These are phyloP conservation scores for Siphonodentalium dalli DNA, from an alignment of 2,888 invertebrate species.

Conservation along the genomic window DNA sequence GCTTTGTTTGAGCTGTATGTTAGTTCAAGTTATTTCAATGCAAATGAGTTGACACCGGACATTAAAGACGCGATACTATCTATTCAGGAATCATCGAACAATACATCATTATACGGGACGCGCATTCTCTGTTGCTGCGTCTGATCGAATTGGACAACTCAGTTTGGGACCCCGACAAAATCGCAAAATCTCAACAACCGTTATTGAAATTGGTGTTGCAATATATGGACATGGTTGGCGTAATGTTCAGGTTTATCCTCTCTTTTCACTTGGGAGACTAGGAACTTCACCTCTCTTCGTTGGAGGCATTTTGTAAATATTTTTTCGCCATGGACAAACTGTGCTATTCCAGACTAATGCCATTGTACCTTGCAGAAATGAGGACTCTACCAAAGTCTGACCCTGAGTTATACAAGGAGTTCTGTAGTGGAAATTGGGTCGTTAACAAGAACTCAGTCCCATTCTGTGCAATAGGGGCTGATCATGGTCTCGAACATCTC, in stretches of 20 bases:
- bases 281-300: slow-evolving; percentile 3
- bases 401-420: not conserved
- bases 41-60: no score
- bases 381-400: not conserved
- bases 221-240: not conserved
- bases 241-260: slow-evolving; percentile 3
- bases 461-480: slow-evolving; percentile 13
- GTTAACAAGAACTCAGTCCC: slow-evolving; percentile 5
- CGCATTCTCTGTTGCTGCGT: no score
- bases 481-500: slow-evolving; percentile 9
- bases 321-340: slow-evolving; percentile 9
- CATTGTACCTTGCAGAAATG: slow-evolving; percentile 12
- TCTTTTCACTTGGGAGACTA: not conserved
- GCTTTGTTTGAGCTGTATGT: no score
- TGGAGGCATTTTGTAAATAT: slow-evolving; percentile 5
- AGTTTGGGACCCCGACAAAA: no score
- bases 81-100: no score
- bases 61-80: no score
- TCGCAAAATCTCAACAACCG: no score
- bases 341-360: slow-evolving; percentile 9
- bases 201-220: no score
- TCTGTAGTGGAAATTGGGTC: slow-evolving; percentile 2
- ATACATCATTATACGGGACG: no score
- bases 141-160: no score
- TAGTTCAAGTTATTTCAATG: no score